Conservation (phyloP, 2,888 invertebrate genomes). For the Mactromeris polynyma region DNA sequence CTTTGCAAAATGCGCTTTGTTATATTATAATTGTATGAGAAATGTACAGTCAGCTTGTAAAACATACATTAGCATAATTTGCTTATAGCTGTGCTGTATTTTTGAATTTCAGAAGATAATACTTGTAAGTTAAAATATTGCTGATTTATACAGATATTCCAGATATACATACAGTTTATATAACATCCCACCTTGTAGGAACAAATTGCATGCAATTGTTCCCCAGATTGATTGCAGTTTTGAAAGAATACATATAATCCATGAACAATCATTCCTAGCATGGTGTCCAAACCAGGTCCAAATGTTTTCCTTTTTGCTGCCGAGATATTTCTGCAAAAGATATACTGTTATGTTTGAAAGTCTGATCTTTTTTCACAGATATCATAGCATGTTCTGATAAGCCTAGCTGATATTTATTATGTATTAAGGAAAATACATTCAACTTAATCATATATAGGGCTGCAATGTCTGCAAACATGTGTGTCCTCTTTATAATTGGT, state of each 20-base stretch:
- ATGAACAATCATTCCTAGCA: background rate
- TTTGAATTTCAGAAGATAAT: constrained; percentile 36
- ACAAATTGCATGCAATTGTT: background rate
- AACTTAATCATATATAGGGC: too few species aligned
- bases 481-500: too few species aligned
- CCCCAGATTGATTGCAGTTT: background rate
- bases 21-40: background rate
- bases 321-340: background rate
- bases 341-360: background rate
- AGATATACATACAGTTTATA: background rate
- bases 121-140: constrained; percentile 30
- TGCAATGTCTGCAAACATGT: too few species aligned
- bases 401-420: background rate
- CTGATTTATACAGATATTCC: background rate
- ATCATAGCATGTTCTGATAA: background rate
- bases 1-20: background rate
- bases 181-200: background rate
- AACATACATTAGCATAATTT: background rate
- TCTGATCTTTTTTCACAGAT: background rate
- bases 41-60: background rate
- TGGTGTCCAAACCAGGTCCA: background rate
- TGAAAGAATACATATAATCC: background rate
- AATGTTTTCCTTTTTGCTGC: background rate
- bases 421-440: too few species aligned
- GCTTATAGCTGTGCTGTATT: background rate